phyloP scores from a whole-genome alignment of 1,140 invertebrate genomes.

The Scaptomyza montana region DNA sequence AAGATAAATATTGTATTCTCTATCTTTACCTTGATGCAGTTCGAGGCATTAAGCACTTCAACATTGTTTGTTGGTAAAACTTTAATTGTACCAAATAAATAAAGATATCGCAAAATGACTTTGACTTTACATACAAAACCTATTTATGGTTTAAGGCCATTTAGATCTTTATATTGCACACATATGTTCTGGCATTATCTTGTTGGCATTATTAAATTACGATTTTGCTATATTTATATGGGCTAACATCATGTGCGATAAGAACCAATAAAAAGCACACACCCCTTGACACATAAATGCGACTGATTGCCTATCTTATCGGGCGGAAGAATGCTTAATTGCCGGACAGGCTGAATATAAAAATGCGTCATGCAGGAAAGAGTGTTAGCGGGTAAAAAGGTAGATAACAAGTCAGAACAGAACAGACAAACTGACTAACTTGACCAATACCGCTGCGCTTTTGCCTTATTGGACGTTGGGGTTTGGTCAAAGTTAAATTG shows the following conservation, averaged over 20 bases:
- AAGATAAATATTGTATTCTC: too few species aligned
- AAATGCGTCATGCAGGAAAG: conserved; percentile 61
- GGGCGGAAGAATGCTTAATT: conserved; percentile 64
- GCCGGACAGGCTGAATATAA: conserved; percentile 53
- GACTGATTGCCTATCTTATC: conserved; percentile 61
- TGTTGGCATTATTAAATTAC: conserved; percentile 68
- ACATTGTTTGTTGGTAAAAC: too few species aligned
- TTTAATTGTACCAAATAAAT: too few species aligned
- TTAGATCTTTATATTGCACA: conserved; percentile 43
- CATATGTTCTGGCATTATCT: conserved; percentile 46
- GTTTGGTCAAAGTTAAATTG: conserved; percentile 43
- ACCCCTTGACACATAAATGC: not conserved
- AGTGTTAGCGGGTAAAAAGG: not conserved
- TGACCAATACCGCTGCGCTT: conserved; percentile 6
- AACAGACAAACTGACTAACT: conserved; percentile 15
- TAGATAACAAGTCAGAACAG: not conserved
- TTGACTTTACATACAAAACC: too few species aligned
- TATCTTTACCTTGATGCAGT: too few species aligned
- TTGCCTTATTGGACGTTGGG: conserved; percentile 48
- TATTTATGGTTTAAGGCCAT: not conserved
- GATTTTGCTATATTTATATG: conserved; percentile 68
- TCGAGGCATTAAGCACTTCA: too few species aligned
- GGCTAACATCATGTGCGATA: conserved; percentile 63
- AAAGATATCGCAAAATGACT: too few species aligned
- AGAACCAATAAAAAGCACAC: conserved; percentile 13